phyloP scores from a whole-genome alignment of 2,888 invertebrate genomes.

The Eilema sororculum region DNA sequence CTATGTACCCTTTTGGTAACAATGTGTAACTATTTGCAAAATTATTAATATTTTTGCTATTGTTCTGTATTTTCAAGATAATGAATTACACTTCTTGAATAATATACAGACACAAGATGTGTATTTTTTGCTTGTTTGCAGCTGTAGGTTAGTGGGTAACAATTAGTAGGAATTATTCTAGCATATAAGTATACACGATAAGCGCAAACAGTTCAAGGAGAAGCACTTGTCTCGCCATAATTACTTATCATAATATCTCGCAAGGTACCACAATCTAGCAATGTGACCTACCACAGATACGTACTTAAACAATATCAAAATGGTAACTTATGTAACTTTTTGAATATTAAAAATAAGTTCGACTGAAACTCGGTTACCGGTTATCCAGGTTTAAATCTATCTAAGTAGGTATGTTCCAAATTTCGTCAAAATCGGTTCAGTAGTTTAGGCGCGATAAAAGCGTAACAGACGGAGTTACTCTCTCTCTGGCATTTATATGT shows the following conservation, averaged over 20 bases:
- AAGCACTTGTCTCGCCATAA: constrained; percentile 11
- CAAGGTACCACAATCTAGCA: not conserved
- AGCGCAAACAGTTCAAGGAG: constrained; percentile 24
- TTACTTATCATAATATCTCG: not conserved
- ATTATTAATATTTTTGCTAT: not conserved
- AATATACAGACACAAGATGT: too few relatives aligned
- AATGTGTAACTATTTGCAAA: not conserved
- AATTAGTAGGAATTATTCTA: not conserved
- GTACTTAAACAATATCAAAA: too few relatives aligned
- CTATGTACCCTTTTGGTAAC: not conserved
- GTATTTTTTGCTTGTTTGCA: not conserved
- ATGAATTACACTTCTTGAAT: not conserved
- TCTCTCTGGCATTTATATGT: too few relatives aligned
- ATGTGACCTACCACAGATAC: too few relatives aligned
- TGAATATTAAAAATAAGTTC: too few relatives aligned
- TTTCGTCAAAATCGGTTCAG: too few relatives aligned
- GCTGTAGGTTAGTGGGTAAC: not conserved
- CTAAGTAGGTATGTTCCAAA: too few relatives aligned
- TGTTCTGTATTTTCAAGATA: not conserved
- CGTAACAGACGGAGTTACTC: too few relatives aligned
- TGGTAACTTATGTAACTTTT: too few relatives aligned
- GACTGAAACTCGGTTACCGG: too few relatives aligned
- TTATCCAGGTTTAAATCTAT: too few relatives aligned
- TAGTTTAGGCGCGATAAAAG: too few relatives aligned
- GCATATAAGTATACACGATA: not conserved